These are phyloP conservation scores for Falco columbarius DNA, from an alignment of 2,797 vertebrate genomes.

Conservation along the genomic window DNA sequence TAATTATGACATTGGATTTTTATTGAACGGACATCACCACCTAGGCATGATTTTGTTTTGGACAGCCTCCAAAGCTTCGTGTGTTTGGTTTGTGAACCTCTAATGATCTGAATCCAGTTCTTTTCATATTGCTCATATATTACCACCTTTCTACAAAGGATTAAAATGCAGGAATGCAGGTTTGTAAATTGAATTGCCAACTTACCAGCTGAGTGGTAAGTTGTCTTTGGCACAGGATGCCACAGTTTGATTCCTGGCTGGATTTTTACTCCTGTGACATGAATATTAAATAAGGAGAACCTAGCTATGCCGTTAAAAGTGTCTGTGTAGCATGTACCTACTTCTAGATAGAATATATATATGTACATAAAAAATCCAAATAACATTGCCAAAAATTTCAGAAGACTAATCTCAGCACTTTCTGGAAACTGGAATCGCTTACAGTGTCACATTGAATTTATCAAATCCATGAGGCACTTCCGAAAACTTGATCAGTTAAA, in stretches of 20 bases:
- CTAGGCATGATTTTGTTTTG: constrained; percentile 75
- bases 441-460: constrained; percentile 22
- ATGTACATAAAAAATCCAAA: neutral
- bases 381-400: constrained; percentile 21
- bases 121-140: constrained; percentile 74
- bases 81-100: constrained; percentile 78
- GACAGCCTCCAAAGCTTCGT: constrained; percentile 69
- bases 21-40: constrained; percentile 75
- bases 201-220: constrained; percentile 77
- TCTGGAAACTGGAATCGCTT: constrained; percentile 26
- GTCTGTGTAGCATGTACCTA: neutral
- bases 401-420: constrained; percentile 33
- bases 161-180: constrained; percentile 77
- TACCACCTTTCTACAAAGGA: constrained; percentile 73
- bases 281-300: constrained; percentile 71
- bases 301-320: neutral
- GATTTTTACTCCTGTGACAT: constrained; percentile 66
- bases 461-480: neutral
- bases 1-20: constrained; percentile 76
- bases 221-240: constrained; percentile 78
- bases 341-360: neutral
- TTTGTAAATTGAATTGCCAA: constrained; percentile 79
- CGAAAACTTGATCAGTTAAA: neutral
- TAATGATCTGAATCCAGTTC: constrained; percentile 77
- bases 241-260: constrained; percentile 74